Percentiles rank a stretch among this genome's conserved stretches.
These are phyloP conservation scores for Selenia dentaria DNA, from an alignment of 2,888 invertebrate genomes.

Conservation along the genomic window DNA sequence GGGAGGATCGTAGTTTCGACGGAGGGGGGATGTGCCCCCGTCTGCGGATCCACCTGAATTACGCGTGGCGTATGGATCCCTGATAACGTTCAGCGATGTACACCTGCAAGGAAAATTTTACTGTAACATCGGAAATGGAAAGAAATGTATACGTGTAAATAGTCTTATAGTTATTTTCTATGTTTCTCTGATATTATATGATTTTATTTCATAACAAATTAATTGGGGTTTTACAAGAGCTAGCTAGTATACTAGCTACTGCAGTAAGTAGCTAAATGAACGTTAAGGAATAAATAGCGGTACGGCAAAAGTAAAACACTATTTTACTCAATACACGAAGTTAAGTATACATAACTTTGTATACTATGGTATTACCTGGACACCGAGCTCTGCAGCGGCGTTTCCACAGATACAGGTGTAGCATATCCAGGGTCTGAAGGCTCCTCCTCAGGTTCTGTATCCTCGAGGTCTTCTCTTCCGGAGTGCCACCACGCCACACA, in stretches of 20 bases:
- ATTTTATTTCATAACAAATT: too few relatives aligned
- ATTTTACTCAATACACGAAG: too few relatives aligned
- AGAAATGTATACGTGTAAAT: too few relatives aligned
- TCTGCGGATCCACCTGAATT: conserved; percentile 81
- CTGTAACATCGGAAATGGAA: not conserved
- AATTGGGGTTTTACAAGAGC: too few relatives aligned
- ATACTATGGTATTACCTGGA: too few relatives aligned
- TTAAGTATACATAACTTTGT: too few relatives aligned
- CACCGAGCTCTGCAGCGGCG: conserved; percentile 93
- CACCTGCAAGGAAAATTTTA: conserved; percentile 78
- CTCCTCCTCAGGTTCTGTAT: conserved; percentile 91
- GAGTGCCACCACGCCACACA: conserved; percentile 97
- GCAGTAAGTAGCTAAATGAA: too few relatives aligned
- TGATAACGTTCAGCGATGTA: conserved; percentile 93
- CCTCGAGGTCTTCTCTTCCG: conserved; percentile 92
- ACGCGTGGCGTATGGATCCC: conserved; percentile 87
- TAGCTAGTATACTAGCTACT: too few relatives aligned
- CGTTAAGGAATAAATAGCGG: too few relatives aligned
- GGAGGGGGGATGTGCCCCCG: conserved; percentile 77
- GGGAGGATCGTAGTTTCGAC: conserved; percentile 69
- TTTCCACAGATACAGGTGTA: conserved; percentile 93
- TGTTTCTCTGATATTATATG: too few relatives aligned
- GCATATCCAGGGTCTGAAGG: conserved; percentile 91
- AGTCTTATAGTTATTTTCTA: too few relatives aligned
- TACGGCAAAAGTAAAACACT: too few relatives aligned